phyloP scores from a whole-genome alignment of 2,113 vertebrate species.

The Bufo bufo region DNA sequence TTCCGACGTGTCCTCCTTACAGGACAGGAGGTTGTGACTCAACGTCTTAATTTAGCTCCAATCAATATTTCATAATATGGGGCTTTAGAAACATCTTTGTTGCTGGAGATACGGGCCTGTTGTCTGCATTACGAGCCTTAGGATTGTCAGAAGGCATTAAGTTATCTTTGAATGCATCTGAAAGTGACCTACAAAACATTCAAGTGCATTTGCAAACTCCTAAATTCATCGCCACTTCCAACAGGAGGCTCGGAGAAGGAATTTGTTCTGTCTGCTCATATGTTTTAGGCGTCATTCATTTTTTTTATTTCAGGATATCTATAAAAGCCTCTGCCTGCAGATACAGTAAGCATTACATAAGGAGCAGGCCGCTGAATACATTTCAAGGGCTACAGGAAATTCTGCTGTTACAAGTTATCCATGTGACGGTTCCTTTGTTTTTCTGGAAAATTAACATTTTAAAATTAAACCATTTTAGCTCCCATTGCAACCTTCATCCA shows the following conservation, averaged over 20 bases:
- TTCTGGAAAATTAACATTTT: too few relatives aligned
- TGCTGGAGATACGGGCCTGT: slow-evolving; percentile 21
- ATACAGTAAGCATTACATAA: slow-evolving; percentile 11
- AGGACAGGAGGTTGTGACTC: slow-evolving; percentile 54
- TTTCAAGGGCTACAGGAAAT: background rate
- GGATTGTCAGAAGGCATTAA: slow-evolving; percentile 54
- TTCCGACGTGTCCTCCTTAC: slow-evolving; percentile 27
- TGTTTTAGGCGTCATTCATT: slow-evolving; percentile 1
- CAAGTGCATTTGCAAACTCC: slow-evolving; percentile 43
- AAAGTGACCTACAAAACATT: slow-evolving; percentile 57
- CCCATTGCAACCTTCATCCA: too few relatives aligned
- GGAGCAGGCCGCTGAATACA: background rate
- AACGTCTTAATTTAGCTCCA: slow-evolving; percentile 50
- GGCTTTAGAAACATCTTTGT: slow-evolving; percentile 54
- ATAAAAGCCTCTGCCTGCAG: slow-evolving; percentile 8
- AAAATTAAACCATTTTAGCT: too few relatives aligned
- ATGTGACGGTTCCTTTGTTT: background rate
- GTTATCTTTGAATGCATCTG: slow-evolving; percentile 55
- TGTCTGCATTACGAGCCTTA: slow-evolving; percentile 54
- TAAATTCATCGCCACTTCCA: background rate
- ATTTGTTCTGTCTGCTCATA: background rate
- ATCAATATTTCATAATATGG: slow-evolving; percentile 58
- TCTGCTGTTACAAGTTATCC: background rate
- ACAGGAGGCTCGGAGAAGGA: background rate
- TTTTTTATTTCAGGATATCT: background rate